Evolutionary conservation across 64 coral and sea anemone species (phyloP).

Genomic region (Platygyra sinensis): DNA sequence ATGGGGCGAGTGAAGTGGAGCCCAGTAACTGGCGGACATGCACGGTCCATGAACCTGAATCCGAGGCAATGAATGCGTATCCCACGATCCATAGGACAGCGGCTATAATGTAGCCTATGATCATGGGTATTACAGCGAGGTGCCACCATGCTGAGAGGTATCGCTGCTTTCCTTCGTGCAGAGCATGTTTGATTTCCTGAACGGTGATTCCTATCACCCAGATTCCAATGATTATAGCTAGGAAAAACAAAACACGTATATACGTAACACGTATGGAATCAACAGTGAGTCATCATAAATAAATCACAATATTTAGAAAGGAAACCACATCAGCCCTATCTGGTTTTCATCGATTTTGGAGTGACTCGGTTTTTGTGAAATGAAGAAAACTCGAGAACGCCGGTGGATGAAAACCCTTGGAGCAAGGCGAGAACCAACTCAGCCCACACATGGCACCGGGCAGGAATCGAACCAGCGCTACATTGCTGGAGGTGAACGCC

Average conservation of each 20-base stretch:
- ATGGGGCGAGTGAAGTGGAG: conserved; percentile 4
- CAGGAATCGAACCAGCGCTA: too few species aligned
- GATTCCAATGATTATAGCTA: conserved; percentile 67
- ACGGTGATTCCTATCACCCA: conserved; percentile 73
- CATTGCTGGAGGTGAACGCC: too few species aligned
- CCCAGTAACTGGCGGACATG: background rate
- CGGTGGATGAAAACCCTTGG: too few species aligned
- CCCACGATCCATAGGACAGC: conserved; percentile 66
- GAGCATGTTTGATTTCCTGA: conserved; percentile 74
- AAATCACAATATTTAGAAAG: too few species aligned
- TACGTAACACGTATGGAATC: background rate
- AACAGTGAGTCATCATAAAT: too few species aligned
- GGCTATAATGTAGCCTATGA: conserved; percentile 52
- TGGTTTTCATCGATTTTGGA: too few species aligned
- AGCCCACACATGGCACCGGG: too few species aligned
- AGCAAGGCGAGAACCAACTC: too few species aligned
- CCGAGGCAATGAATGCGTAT: conserved; percentile 6
- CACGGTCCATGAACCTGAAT: conserved; percentile 12
- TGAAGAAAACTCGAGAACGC: too few species aligned
- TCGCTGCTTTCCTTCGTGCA: conserved; percentile 44
- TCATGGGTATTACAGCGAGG: conserved; percentile 52
- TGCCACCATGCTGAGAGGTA: conserved; percentile 76
- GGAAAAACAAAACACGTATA: background rate
- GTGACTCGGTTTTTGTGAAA: too few species aligned
- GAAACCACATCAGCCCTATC: too few species aligned